Percentiles rank a stretch among this genome's conserved stretches.
These are phyloP conservation scores for Numenius arquata DNA, from an alignment of 2,113 vertebrate genomes.

Conservation along the genomic window DNA sequence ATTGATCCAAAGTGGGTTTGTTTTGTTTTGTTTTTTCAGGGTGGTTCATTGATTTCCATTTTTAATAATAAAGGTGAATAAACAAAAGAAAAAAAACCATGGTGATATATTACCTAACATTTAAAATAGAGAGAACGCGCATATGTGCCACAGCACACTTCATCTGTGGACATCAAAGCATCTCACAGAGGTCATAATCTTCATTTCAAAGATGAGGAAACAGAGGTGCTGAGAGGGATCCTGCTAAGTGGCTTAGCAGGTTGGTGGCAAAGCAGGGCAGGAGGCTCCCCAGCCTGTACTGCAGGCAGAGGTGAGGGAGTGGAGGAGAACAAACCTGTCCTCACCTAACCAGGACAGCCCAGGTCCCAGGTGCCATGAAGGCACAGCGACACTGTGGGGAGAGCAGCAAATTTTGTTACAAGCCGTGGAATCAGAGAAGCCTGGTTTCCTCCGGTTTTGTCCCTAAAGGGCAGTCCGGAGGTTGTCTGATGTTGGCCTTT, in stretches of 20 bases:
- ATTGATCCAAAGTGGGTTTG: background rate
- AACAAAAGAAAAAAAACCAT: background rate
- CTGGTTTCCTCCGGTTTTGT: background rate
- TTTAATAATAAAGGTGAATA: background rate
- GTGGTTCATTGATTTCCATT: background rate
- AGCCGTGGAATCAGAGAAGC: background rate
- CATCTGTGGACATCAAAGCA: constrained; percentile 10
- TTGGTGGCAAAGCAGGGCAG: background rate
- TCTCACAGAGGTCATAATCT: background rate
- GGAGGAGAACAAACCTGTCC: background rate
- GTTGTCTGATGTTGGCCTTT: background rate
- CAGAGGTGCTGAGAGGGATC: background rate
- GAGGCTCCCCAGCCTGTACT: background rate
- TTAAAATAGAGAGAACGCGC: background rate
- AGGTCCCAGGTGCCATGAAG: background rate
- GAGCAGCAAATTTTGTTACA: background rate
- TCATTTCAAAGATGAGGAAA: constrained; percentile 28
- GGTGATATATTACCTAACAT: background rate
- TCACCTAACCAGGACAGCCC: background rate
- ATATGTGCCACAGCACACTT: background rate
- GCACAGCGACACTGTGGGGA: background rate
- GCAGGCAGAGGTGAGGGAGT: background rate
- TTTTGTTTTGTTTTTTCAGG: background rate
- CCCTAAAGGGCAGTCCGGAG: background rate
- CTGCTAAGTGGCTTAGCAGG: constrained; percentile 29